phyloP scores from a whole-genome alignment of 2,888 invertebrate genomes.

The Rhagophthalmus giganteus region DNA sequence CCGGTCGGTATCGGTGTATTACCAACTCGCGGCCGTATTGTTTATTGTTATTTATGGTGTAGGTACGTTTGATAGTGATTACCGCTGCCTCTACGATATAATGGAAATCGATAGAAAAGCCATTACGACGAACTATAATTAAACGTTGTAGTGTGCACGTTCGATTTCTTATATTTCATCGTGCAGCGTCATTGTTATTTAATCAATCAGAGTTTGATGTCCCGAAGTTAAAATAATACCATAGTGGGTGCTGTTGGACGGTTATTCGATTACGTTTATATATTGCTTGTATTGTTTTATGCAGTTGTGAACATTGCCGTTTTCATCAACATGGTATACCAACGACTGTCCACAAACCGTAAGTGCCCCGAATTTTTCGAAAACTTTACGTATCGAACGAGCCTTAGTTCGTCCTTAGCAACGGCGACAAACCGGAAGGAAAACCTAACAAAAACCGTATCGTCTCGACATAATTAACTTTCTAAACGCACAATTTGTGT shows the following conservation, averaged over 20 bases:
- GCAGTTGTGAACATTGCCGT: conserved; percentile 21
- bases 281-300: conserved; percentile 20
- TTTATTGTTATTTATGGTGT: conserved; percentile 16
- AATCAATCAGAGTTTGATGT: neutral
- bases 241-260: conserved; percentile 26
- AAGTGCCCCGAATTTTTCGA: conserved; percentile 17
- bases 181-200: neutral
- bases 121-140: conserved; percentile 4
- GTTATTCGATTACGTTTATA: conserved; percentile 21
- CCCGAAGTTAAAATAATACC: conserved; percentile 1
- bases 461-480: neutral
- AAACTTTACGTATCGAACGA: neutral
- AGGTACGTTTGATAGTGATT: conserved; percentile 1
- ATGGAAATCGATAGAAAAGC: conserved; percentile 11
- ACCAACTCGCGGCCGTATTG: conserved; percentile 13
- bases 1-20: conserved; percentile 14
- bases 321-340: conserved; percentile 35
- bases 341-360: conserved; percentile 34
- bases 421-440: too few species aligned
- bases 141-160: conserved; percentile 2
- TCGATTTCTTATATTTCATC: too few species aligned
- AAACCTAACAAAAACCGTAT: neutral
- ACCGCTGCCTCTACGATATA: neutral
- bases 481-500: neutral
- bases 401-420: neutral